Evolutionary conservation across 2,888 invertebrate species (phyloP).

Genomic region (Campopleginae sp.): DNA sequence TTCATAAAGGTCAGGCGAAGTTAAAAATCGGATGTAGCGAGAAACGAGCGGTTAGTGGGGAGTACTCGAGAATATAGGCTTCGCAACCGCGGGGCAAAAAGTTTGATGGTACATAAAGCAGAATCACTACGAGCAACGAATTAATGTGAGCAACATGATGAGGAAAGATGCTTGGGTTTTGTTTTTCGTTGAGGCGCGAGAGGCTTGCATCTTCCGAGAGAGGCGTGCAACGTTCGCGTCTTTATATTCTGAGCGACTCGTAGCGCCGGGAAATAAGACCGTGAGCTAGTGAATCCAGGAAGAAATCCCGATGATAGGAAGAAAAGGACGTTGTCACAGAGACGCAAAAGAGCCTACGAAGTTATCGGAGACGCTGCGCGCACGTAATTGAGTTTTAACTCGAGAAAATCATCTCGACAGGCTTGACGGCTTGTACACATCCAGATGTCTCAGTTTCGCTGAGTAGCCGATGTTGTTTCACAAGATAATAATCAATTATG

Average conservation of each 20-base stretch:
- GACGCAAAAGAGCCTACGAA: background rate
- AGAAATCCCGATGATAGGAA: slow-evolving; percentile 3
- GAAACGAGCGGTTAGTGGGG: slow-evolving; percentile 32
- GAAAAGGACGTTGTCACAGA: slow-evolving; percentile 3
- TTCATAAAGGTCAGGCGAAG: slow-evolving; percentile 26
- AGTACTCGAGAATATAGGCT: slow-evolving; percentile 38
- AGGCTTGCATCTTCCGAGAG: slow-evolving; percentile 26
- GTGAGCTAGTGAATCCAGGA: background rate
- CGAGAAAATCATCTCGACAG: slow-evolving; percentile 23
- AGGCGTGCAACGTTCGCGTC: slow-evolving; percentile 40
- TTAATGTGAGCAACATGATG: slow-evolving; percentile 69
- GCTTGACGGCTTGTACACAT: background rate
- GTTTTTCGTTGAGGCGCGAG: background rate
- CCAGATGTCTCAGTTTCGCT: slow-evolving; percentile 28
- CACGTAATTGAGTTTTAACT: slow-evolving; percentile 36
- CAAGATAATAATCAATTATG: slow-evolving; percentile 47
- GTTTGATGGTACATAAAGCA: slow-evolving; percentile 69
- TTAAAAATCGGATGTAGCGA: slow-evolving; percentile 38
- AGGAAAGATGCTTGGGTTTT: slow-evolving; percentile 45
- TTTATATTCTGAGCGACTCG: slow-evolving; percentile 14
- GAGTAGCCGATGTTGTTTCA: slow-evolving; percentile 31
- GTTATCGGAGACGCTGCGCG: slow-evolving; percentile 4
- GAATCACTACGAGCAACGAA: slow-evolving; percentile 51
- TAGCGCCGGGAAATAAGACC: background rate
- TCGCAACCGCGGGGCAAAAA: slow-evolving; percentile 60